A percentile compares a stretch with the other conserved stretches of the same genome.
phyloP scores from a whole-genome alignment of 2,888 invertebrate species.

The Nomada ruficornis region DNA sequence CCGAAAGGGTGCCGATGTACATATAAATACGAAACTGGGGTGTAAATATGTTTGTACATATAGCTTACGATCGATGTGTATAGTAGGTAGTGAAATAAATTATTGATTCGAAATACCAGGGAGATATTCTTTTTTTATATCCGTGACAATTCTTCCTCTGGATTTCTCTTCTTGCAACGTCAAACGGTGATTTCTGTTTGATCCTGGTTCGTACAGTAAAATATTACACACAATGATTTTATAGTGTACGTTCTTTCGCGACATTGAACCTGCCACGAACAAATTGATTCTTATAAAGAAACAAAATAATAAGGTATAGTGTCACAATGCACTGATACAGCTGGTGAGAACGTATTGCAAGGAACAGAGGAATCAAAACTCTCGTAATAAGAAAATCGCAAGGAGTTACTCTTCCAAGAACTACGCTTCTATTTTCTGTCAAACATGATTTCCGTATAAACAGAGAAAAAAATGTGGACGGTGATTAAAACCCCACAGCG shows the following conservation, averaged over 20 bases:
- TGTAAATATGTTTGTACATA: conserved; percentile 82
- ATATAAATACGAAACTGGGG: conserved; percentile 67
- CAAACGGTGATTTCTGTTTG: neutral
- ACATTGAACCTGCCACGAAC: neutral
- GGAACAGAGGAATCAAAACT: too few species aligned
- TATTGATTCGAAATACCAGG: conserved; percentile 72
- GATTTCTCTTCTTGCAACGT: neutral
- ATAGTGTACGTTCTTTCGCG: neutral
- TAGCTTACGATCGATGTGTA: conserved; percentile 79
- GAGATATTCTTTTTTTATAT: neutral
- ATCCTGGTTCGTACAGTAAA: neutral
- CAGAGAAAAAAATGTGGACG: conserved; percentile 7
- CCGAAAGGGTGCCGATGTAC: conserved; percentile 10
- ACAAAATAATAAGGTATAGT: neutral
- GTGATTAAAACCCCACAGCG: conserved; percentile 47
- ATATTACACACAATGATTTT: neutral
- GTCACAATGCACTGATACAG: too few species aligned
- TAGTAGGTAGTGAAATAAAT: conserved; percentile 78
- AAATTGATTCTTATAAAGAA: neutral
- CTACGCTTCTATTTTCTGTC: too few species aligned
- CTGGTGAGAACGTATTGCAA: too few species aligned
- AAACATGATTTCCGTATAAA: too few species aligned
- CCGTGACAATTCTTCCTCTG: neutral
- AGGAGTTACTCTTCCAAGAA: too few species aligned
- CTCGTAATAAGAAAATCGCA: too few species aligned